A percentile compares a stretch with the other conserved stretches of the same genome.
Conservation (phyloP, 2,888 invertebrate species). For the Melikaiella ostensackeni region DNA sequence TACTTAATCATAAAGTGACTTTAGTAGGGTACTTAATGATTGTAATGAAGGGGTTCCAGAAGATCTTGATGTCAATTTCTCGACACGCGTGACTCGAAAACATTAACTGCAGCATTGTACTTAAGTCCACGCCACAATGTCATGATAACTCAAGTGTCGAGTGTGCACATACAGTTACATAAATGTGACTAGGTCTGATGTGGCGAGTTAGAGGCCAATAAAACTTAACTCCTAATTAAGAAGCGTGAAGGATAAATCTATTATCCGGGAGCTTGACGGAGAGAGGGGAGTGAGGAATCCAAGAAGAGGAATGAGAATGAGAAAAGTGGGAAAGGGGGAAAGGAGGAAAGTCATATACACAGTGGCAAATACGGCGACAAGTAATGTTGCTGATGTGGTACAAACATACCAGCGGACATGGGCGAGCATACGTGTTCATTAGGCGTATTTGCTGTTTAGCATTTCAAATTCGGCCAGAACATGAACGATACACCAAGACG, state of each 20-base stretch:
- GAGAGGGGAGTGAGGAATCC: constrained; percentile 45
- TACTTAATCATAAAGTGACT: constrained; percentile 1
- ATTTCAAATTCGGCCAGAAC: constrained; percentile 74
- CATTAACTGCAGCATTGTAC: constrained; percentile 27
- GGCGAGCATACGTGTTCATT: constrained; percentile 76
- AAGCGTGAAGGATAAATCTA: constrained; percentile 77
- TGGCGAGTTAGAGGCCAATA: constrained; percentile 72
- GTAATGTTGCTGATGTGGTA: constrained; percentile 72
- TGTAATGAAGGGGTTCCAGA: constrained; percentile 1
- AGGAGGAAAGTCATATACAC: constrained; percentile 48
- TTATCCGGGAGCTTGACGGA: constrained; percentile 64
- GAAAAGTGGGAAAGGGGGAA: constrained; percentile 41
- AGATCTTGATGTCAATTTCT: constrained; percentile 29
- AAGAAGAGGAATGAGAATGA: constrained; percentile 35
- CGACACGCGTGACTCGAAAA: constrained; percentile 39
- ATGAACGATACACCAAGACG: constrained; percentile 51
- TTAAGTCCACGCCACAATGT: constrained; percentile 23
- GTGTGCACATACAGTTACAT: constrained; percentile 51
- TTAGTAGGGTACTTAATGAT: background rate
- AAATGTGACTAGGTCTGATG: constrained; percentile 46
- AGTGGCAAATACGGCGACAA: constrained; percentile 47
- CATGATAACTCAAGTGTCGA: constrained; percentile 34
- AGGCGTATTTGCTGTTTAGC: constrained; percentile 77
- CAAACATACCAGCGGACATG: constrained; percentile 72
- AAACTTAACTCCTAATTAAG: constrained; percentile 77